Evolutionary conservation across 2,888 invertebrate genomes (phyloP).

Genomic region (Orthosia incerta): DNA sequence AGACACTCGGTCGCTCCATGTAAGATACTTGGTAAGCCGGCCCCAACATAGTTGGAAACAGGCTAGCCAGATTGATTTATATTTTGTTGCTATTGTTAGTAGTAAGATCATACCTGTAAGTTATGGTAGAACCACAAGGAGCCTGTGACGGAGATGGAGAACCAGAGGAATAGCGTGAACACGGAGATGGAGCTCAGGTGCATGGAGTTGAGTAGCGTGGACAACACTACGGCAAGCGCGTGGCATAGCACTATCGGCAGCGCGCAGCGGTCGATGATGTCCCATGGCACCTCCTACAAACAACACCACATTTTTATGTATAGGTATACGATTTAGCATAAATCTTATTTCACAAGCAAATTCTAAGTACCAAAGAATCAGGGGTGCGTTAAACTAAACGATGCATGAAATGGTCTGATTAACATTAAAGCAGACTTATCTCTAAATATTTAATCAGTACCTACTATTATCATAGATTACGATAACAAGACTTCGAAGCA

Average conservation of each 20-base stretch:
- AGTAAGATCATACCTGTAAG: constrained; percentile 92
- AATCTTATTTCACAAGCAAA: neutral
- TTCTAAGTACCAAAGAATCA: neutral
- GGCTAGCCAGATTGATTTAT: too few species aligned
- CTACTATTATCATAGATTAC: neutral
- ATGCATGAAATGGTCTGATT: neutral
- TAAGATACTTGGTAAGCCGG: too few species aligned
- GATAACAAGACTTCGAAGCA: neutral
- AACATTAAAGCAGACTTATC: neutral
- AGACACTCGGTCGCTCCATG: too few species aligned
- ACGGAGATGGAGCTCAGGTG: constrained; percentile 94
- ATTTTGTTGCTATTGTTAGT: neutral
- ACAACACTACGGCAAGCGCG: constrained; percentile 94
- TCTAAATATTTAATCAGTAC: constrained; percentile 6
- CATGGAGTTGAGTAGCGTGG: constrained; percentile 93
- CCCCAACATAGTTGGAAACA: too few species aligned
- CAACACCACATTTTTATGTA: constrained; percentile 64
- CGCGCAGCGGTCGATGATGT: constrained; percentile 94
- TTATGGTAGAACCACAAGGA: constrained; percentile 96
- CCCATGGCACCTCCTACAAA: constrained; percentile 93
- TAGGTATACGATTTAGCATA: neutral
- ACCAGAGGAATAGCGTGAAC: constrained; percentile 95
- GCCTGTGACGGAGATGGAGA: constrained; percentile 93
- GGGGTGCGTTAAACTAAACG: neutral
- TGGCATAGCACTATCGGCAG: constrained; percentile 95